Conservation (phyloP, 1,140 invertebrate species). For the Drosophila athabasca region DNA sequence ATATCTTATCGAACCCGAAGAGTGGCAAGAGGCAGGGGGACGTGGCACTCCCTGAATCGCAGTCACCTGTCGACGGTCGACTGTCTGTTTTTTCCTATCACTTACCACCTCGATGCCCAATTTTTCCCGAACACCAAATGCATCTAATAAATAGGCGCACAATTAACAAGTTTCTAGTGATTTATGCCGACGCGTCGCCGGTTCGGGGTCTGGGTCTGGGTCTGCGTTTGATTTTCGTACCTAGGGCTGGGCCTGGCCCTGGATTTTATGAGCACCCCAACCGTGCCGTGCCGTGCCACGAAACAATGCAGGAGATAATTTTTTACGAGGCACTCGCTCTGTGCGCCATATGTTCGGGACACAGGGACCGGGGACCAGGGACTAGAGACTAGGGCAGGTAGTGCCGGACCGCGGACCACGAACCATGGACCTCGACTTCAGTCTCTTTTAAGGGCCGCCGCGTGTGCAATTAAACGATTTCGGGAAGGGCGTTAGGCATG, state of each 20-base stretch:
- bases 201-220: conserved; percentile 23
- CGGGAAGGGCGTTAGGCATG: conserved; percentile 69
- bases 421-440: background rate
- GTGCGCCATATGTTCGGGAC: conserved; percentile 18
- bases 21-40: too few relatives aligned
- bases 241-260: conserved; percentile 31
- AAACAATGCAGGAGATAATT: conserved; percentile 74
- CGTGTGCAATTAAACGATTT: conserved; percentile 71
- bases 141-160: conserved; percentile 77
- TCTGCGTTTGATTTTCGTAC: conserved; percentile 11
- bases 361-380: conserved; percentile 33
- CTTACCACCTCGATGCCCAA: conserved; percentile 64
- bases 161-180: conserved; percentile 79
- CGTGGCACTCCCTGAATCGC: background rate
- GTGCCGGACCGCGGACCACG: background rate
- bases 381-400: conserved; percentile 27
- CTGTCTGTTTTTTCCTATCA: conserved; percentile 46
- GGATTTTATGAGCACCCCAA: conserved; percentile 77
- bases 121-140: conserved; percentile 63
- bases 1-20: conserved; percentile 47
- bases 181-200: conserved; percentile 68
- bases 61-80: conserved; percentile 60
- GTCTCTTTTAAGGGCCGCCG: conserved; percentile 45
- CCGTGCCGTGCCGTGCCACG: conserved; percentile 60
- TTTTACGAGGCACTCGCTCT: conserved; percentile 65